A percentile compares a stretch with the other conserved stretches of the same genome.
Evolutionary conservation across 2,888 invertebrate species (phyloP).

Genomic region (Diplolepis rosae): DNA sequence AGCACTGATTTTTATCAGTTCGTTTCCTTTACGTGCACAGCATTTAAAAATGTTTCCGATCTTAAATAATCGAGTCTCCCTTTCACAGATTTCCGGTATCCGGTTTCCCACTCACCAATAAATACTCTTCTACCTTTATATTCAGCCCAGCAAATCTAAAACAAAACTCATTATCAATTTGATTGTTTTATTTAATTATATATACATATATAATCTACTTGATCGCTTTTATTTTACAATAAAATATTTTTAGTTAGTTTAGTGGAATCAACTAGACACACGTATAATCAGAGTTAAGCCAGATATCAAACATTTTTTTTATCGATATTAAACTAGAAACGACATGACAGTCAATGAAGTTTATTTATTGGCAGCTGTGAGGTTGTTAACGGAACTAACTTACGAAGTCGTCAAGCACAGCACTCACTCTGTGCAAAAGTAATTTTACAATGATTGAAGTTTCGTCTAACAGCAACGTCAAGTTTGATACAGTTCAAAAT

Average conservation of each 20-base stretch:
- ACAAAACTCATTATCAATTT: not conserved
- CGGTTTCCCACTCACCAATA: constrained; percentile 12
- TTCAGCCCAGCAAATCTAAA: too few species aligned
- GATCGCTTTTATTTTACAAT: not conserved
- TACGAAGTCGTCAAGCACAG: not conserved
- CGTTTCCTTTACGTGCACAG: constrained; percentile 15
- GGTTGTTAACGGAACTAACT: not conserved
- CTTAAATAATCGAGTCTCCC: constrained; percentile 26
- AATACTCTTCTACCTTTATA: not conserved
- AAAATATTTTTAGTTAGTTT: not conserved
- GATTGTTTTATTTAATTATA: too few species aligned
- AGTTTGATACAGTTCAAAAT: constrained; percentile 17
- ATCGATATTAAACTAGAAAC: not conserved
- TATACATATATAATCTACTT: not conserved
- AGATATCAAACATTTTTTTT: not conserved
- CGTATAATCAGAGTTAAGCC: not conserved
- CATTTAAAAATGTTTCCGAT: constrained; percentile 16
- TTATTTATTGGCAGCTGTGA: not conserved
- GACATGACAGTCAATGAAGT: not conserved
- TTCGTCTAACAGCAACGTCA: not conserved
- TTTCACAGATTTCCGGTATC: constrained; percentile 26
- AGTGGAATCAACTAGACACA: not conserved
- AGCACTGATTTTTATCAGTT: constrained; percentile 4
- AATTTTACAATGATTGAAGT: constrained; percentile 25
- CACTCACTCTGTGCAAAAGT: constrained; percentile 1